Evolutionary conservation across 2,888 invertebrate species (phyloP), one percentile per base, ranked within the genome.

Genomic region (Ennomos quercinarius): DNA sequence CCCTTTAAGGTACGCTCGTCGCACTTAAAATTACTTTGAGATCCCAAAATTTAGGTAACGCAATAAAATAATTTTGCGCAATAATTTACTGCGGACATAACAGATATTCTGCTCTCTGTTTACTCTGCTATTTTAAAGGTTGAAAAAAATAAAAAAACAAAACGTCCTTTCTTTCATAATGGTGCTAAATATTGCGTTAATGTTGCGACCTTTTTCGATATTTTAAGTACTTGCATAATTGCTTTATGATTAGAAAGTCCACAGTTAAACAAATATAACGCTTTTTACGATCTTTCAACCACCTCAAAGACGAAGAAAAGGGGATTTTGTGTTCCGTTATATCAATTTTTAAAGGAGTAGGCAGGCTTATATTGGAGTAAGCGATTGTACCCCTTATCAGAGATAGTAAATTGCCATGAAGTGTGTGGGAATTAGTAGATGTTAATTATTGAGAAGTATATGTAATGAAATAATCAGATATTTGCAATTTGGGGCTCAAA

Each of bases 181-280:
- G 57, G 36, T 11, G 27, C n/a, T 36, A 6, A 45, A 13, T 49
- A 60, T 72, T 68, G 73, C 67, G 64, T 65, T 67, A 74, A 81
- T 78, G 79, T 79, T 72, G 77, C 77, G 58, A 60, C 57, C 58
- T 70, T 51, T 72, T 71, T 43, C 11, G 47, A 42, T 51, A 36
- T 51, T 51, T 41, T 41, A 51, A 27, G 8, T 45, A 36, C 34
- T 50, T 47, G 36, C 41, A 12, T 50, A 46, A 46, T 59, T 54
- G 66, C 76, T 81, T 82, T 76, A 80, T 64, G 68, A 73, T 73
- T 80, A 79, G 80, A 84, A 85, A 83, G 80, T 70, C 64, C 46
- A 61, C 53, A 36, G 53, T 55, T 63, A 47, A 10, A 8, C 17
- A 36, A 53, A 47, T n/a, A 34, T 43, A 34, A 44, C 36, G 17